phyloP scores from a whole-genome alignment of 2,888 invertebrate species.

The Drosophila anomalata region DNA sequence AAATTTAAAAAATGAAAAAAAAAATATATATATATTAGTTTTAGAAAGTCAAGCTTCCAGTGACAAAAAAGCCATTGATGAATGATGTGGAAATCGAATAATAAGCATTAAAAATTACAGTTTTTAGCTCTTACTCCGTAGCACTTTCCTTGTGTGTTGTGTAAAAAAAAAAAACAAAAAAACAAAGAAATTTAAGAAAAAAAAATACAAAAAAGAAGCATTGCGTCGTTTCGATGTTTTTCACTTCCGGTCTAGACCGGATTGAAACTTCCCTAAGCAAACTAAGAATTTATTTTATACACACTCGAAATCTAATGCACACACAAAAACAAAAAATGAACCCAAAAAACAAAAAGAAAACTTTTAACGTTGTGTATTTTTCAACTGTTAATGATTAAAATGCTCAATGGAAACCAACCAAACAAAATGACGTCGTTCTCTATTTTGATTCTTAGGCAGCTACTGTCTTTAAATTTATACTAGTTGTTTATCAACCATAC shows the following conservation, averaged over 20 bases:
- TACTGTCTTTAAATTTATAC: slow-evolving; percentile 69
- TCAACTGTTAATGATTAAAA: slow-evolving; percentile 51
- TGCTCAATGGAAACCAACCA: slow-evolving; percentile 59
- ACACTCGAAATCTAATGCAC: slow-evolving; percentile 50
- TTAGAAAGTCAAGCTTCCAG: slow-evolving; percentile 78
- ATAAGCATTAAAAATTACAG: slow-evolving; percentile 65
- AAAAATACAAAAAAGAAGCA: slow-evolving; percentile 39
- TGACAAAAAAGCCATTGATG: slow-evolving; percentile 63
- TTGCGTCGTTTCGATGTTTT: slow-evolving; percentile 72
- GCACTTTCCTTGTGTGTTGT: slow-evolving; percentile 79
- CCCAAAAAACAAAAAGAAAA: slow-evolving; percentile 39
- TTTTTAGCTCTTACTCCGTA: slow-evolving; percentile 75
- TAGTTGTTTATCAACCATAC: slow-evolving; percentile 64
- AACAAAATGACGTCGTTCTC: slow-evolving; percentile 52
- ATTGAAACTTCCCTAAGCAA: slow-evolving; percentile 66
- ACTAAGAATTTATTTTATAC: slow-evolving; percentile 71
- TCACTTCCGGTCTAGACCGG: slow-evolving; percentile 60
- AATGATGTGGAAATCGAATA: slow-evolving; percentile 65
- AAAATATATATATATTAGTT: slow-evolving; percentile 62
- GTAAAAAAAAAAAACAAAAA: slow-evolving; percentile 49
- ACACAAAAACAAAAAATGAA: slow-evolving; percentile 25
- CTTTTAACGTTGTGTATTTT: slow-evolving; percentile 65
- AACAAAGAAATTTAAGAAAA: slow-evolving; percentile 9
- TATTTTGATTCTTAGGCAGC: slow-evolving; percentile 71
- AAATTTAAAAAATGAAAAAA: slow-evolving; percentile 42